These are phyloP conservation scores for Sebastes trivittatus DNA, from an alignment of 2,797 vertebrate genomes.

Conservation along the genomic window DNA sequence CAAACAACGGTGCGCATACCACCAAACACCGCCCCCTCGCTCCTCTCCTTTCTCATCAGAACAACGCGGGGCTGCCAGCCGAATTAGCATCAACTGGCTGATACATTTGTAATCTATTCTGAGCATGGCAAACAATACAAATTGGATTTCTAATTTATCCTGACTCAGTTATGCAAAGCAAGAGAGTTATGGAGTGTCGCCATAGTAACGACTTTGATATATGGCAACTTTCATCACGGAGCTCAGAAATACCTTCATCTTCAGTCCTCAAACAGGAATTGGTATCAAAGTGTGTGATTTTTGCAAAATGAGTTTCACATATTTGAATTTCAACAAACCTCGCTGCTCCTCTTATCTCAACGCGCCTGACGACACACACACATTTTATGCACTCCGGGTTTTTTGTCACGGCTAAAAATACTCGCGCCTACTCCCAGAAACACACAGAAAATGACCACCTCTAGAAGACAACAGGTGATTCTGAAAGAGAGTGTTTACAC, in stretches of 20 bases:
- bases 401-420: background rate
- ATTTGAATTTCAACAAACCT: slow-evolving; percentile 43
- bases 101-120: slow-evolving; percentile 80
- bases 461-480: slow-evolving; percentile 44
- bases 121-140: slow-evolving; percentile 79
- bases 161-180: slow-evolving; percentile 71
- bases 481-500: slow-evolving; percentile 29
- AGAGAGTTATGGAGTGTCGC: slow-evolving; percentile 55
- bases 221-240: slow-evolving; percentile 42
- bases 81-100: slow-evolving; percentile 75
- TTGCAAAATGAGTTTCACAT: slow-evolving; percentile 34
- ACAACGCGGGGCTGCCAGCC: slow-evolving; percentile 62
- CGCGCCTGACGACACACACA: background rate
- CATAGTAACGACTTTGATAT: slow-evolving; percentile 60
- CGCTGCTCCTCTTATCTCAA: slow-evolving; percentile 17
- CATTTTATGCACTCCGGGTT: background rate
- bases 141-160: slow-evolving; percentile 79
- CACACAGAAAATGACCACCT: background rate
- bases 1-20: slow-evolving; percentile 58
- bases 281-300: slow-evolving; percentile 35
- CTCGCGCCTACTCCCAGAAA: background rate
- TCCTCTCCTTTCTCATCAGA: slow-evolving; percentile 52
- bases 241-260: slow-evolving; percentile 46
- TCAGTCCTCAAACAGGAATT: slow-evolving; percentile 13
- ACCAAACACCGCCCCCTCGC: slow-evolving; percentile 47